Base-by-base conservation (phyloP, 2,113 vertebrate species). In the Falco punctatus region DNA sequence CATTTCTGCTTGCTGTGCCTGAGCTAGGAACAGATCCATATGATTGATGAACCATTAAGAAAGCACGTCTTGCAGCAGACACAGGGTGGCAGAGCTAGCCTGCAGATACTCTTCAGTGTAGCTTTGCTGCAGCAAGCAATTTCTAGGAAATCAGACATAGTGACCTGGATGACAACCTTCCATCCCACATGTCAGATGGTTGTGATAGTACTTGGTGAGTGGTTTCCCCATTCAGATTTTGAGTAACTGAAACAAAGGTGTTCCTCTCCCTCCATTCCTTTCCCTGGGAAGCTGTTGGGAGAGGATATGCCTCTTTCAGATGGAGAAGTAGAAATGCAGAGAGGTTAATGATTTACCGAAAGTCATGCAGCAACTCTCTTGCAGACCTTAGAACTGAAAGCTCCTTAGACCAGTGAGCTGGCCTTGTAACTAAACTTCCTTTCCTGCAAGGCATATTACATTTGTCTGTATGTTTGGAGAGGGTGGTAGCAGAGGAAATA, bases 61-160 rank as follows among this genome's bases (percentile, higher is more conserved):
- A n/a, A 23, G 71, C 74, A 23, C 24, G 9, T 67, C 42, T 40
- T 51, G 46, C 33, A 78, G 71, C 75, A 88, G 89, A 64, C 92
- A 77, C 81, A 48, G 90, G 84, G 87, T 93, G 97, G 96, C 95
- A 95, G 90, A 84, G 33, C 51, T 26, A 32, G 30, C 21, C 73
- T 91, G 67, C 57, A 42, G 65, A 58, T 80, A 4, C 2, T 46
- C 33, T 61, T 59, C 52, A 24, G 61, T 5, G 13, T 20, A 40
- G 35, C 74, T 35, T 38, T 81, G 80, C 73, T 92, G 35, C 61
- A 80, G 69, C 44, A 44, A 51, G 58, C 15, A 13, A 7, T 72
- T 94, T 90, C 35, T 65, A 49, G 62, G 86, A 75, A 79, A 69
- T 77, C 24, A 46, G 17, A 44, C 54, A 30, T 7, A 32, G 57